Evolutionary conservation across 2,113 vertebrate species (phyloP), one percentile per base, ranked within the genome.

Genomic region (Ptychochromis oligacanthus): DNA sequence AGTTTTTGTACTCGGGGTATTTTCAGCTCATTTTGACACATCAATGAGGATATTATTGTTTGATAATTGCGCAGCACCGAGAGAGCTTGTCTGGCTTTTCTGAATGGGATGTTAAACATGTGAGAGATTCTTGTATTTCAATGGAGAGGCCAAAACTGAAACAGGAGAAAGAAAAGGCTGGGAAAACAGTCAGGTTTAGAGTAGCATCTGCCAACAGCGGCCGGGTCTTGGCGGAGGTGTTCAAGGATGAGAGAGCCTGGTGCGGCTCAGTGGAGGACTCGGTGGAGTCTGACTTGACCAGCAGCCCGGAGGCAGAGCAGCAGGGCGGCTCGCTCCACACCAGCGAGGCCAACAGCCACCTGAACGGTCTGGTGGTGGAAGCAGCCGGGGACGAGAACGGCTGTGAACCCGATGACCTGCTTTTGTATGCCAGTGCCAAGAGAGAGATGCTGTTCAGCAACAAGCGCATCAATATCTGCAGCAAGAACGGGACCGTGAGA

Each of bases 401-500:
- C 36, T 93, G 93, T 0, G 97, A 98, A 55, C 95, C 95, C 1
- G 98, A 98, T 1, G 96, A 97, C 80, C 87, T 98, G 95, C 96
- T 99, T 74, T 88, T 97, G 83, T 95, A 98, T 28, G 97, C 97
- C 10, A 96, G 97, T 93, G 96, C 96, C 56, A 92, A 96, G 80
- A 96, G 96, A 28, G 96, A 98, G 84, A 95, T 91, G 87, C 88
- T 95, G 2, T 99, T 99, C 90, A 96, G 95, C 74, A 96, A 96
- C 55, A 98, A 97, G 87, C 90, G 98, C 86, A 95, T 99, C 92
- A 98, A 99, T 86, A 99, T 99, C 92, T 96, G 98, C 93, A 99
- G 98, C 94, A 99, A 99, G 95, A 99, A 99, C 1, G 98, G 98
- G 70, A 99, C 98, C 43, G 95, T 99, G 38, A 95, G 98, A 75